Conservation (phyloP, 2,797 vertebrate genomes). For the Gymnoscopelus microlampas region DNA sequence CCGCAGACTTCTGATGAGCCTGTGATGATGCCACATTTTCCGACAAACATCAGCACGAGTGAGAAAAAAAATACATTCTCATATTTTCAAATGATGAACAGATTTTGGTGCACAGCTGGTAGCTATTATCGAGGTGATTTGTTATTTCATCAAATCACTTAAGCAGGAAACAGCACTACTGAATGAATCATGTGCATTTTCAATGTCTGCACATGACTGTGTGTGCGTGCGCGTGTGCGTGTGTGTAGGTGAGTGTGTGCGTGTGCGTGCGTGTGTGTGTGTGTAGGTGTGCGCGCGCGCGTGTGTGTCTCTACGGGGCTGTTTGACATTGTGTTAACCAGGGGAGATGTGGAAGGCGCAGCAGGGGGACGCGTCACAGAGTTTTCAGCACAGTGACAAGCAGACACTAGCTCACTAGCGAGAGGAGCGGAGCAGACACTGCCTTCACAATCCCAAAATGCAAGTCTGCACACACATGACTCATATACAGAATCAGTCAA, state of each 20-base stretch:
- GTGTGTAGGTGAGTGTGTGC: slow-evolving; percentile 2
- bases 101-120: slow-evolving; percentile 68
- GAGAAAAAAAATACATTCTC: slow-evolving; percentile 50
- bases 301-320: slow-evolving; percentile 31
- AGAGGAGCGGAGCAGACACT: slow-evolving; percentile 64
- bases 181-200: slow-evolving; percentile 72
- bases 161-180: slow-evolving; percentile 76
- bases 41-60: slow-evolving; percentile 58
- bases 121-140: slow-evolving; percentile 73
- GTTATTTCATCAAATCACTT: slow-evolving; percentile 77
- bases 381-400: slow-evolving; percentile 70
- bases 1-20: slow-evolving; percentile 36
- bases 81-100: slow-evolving; percentile 71
- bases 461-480: slow-evolving; percentile 56
- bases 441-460: slow-evolving; percentile 69
- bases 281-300: not conserved
- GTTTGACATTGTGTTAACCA: slow-evolving; percentile 61
- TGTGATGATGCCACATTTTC: slow-evolving; percentile 68
- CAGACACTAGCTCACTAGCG: slow-evolving; percentile 78
- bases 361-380: slow-evolving; percentile 53
- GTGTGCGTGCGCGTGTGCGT: slow-evolving; percentile 26
- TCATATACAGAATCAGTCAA: slow-evolving; percentile 58
- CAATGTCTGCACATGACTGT: slow-evolving; percentile 53
- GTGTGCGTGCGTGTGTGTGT: slow-evolving; percentile 27
- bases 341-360: slow-evolving; percentile 60